Evolutionary conservation across 1,140 invertebrate genomes (phyloP).

Genomic region (Asbolus verrucosus): DNA sequence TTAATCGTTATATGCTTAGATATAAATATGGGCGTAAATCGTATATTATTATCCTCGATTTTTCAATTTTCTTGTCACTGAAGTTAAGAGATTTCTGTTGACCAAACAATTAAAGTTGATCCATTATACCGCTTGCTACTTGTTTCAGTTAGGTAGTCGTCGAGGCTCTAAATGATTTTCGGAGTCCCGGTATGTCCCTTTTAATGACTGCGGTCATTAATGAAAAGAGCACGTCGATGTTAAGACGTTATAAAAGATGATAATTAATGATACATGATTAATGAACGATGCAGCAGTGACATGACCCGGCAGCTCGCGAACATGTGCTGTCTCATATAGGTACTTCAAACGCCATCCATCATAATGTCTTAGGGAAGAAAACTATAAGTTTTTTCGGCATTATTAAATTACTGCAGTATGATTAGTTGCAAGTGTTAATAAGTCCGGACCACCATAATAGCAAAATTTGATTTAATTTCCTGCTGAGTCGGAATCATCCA

Average conservation of each 20-base stretch:
- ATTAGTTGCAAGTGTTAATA: background rate
- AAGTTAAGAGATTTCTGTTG: too few relatives aligned
- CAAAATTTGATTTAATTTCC: conserved; percentile 7
- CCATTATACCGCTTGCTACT: too few relatives aligned
- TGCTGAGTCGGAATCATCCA: background rate
- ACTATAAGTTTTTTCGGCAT: background rate
- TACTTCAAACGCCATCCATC: too few relatives aligned
- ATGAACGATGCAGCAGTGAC: conserved; percentile 19
- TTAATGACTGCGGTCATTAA: background rate
- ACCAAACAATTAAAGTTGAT: background rate
- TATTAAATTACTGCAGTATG: background rate
- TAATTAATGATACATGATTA: conserved; percentile 8
- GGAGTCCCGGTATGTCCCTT: background rate
- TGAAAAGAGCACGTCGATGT: conserved; percentile 8
- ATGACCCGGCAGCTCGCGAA: conserved; percentile 32
- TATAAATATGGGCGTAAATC: too few relatives aligned
- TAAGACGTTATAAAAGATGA: conserved; percentile 25
- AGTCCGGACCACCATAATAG: background rate
- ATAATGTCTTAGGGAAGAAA: background rate
- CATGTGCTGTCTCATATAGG: background rate
- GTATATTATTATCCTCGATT: too few relatives aligned
- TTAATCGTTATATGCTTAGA: too few relatives aligned
- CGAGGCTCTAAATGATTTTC: too few relatives aligned
- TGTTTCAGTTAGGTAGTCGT: too few relatives aligned
- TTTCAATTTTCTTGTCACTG: too few relatives aligned